Evolutionary conservation across 2,888 invertebrate species (phyloP).

Genomic region (Aleiodes testaceus): DNA sequence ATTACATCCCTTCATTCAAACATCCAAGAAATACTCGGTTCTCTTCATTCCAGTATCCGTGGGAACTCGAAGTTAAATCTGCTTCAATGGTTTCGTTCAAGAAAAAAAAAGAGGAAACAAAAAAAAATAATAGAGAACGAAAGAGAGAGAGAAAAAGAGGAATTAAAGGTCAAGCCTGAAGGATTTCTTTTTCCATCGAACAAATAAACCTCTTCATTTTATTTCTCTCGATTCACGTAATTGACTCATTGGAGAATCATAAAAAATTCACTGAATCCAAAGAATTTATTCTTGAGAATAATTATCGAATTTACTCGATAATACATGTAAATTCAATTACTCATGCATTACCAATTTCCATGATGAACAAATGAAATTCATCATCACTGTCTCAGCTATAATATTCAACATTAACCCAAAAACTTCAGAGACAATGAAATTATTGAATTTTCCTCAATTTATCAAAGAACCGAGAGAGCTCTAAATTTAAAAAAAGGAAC

Average conservation of each 20-base stretch:
- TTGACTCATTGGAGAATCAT: neutral
- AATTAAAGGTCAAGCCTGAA: conserved; percentile 11
- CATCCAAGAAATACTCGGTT: conserved; percentile 17
- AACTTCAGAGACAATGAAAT: no score
- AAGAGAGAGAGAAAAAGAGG: conserved; percentile 2
- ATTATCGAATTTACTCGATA: no score
- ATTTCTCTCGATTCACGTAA: neutral
- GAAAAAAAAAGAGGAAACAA: neutral
- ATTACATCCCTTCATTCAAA: conserved; percentile 18
- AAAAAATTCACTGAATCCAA: neutral
- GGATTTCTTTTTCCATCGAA: conserved; percentile 5
- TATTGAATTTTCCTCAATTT: no score
- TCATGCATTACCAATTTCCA: no score
- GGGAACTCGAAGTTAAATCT: conserved; percentile 18
- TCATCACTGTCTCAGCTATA: no score
- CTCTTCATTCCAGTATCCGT: conserved; percentile 4
- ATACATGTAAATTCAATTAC: no score
- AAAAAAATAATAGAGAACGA: conserved; percentile 24
- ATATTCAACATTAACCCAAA: no score
- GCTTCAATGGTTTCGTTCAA: conserved; percentile 26
- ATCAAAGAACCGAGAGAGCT: no score
- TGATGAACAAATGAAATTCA: no score
- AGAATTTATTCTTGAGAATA: no score
- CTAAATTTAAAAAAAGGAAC: no score
- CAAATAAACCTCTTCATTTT: conserved; percentile 2